Evolutionary conservation across 1,140 invertebrate species (phyloP), one percentile per base, ranked within the genome.

Genomic region (Tribolium castaneum): DNA sequence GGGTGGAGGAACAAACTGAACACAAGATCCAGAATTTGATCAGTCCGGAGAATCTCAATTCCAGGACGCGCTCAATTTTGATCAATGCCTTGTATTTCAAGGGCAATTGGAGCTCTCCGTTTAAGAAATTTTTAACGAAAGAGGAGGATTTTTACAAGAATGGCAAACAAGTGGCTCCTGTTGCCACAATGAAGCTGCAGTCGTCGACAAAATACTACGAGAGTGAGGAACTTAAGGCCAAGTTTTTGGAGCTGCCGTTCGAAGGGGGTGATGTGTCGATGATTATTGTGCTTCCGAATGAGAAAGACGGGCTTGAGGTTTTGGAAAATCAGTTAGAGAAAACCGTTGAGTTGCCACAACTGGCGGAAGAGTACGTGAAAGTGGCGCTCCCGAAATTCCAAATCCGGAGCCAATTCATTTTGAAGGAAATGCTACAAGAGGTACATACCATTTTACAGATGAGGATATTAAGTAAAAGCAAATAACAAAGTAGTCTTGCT

Each of bases 41-140:
- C 39, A 81, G 87, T 22, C 71, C 86, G 81, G 90, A 88, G 82
- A 87, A 86, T 79, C 86, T 94, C 1, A 81, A 89, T 76, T 79
- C 84, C n/a, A 80, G 88, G 22, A 92, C 91, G 80, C 89, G 87
- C 72, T 75, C 96, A 16, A 90, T 97, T 4, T 87, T 97, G 0
- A 87, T 95, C 0, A 97, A 97, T 87, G 95, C 94, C 6, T 89
- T 97, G 39, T 95, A 96, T 85, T 97, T 97, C 86, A 96, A 96
- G 88, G 94, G 92, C 50, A 87, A 86, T 19, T 94, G 93, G 93
- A 82, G 87, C 45, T 85, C 86, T 10, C 85, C 89, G 76, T 94
- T 94, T 80, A 78, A 83, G 81, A 2, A 59, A 80, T 1, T 92
- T 90, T 0, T 78, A 49, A 66, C 85, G 83, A 6, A 84, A 84